A percentile compares a stretch with the other conserved stretches of the same genome.
Evolutionary conservation across 2,113 vertebrate species (phyloP).

Genomic region (Aptenodytes forsteri): DNA sequence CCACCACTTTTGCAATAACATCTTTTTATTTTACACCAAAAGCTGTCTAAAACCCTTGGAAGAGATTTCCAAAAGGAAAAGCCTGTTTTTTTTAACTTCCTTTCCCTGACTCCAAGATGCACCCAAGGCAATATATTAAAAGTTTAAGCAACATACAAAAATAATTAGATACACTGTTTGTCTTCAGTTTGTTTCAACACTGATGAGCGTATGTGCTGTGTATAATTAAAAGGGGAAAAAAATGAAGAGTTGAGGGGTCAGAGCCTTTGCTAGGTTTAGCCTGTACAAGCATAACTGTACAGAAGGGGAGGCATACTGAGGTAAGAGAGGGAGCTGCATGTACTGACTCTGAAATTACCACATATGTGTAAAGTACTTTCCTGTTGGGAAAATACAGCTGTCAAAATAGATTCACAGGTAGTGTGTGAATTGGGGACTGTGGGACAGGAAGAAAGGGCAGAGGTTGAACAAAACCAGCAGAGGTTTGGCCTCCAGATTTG

Average conservation of each 20-base stretch:
- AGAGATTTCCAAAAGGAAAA: conserved; percentile 15
- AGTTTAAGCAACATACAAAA: neutral
- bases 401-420: conserved; percentile 54
- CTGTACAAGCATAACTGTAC: neutral
- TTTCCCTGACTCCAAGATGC: neutral
- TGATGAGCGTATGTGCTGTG: neutral
- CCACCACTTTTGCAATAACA: conserved; percentile 33
- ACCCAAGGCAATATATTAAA: neutral
- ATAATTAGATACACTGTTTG: neutral
- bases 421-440: neutral
- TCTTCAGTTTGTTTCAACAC: neutral
- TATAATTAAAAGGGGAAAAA: neutral
- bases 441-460: conserved; percentile 23
- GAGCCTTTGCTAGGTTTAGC: neutral
- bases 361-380: neutral
- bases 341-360: neutral
- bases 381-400: conserved; percentile 44
- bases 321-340: neutral
- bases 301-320: neutral
- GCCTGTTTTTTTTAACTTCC: neutral
- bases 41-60: conserved; percentile 26
- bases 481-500: conserved; percentile 13
- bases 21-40: conserved; percentile 41
- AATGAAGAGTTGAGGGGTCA: neutral
- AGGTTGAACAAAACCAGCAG: conserved; percentile 19